Base-by-base conservation (phyloP, 1,140 invertebrate genomes). In the Ostrea denselamellosa region DNA sequence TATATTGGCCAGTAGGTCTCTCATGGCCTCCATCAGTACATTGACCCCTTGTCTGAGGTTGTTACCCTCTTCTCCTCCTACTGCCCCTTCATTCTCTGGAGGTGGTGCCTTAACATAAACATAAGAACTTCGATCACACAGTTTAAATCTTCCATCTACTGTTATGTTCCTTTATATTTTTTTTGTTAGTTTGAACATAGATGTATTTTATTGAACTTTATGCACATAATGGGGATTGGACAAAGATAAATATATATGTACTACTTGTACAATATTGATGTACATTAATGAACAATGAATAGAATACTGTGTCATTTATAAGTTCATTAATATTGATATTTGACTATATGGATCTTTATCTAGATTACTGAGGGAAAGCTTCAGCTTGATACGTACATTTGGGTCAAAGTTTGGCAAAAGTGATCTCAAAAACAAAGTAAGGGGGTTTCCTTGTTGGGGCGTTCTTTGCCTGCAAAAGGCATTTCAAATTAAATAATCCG, bases 1-100 rank as follows among this genome's bases (percentile, higher is more conserved):
- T 71, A 97, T 96, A 92, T 97, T 97, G 86, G 96, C 96, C 12
- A 97, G 93, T 58, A 97, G 94, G 91, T 97, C 96, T 25, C 97
- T 93, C 96, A 97, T 97, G 3, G 97, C 97, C 92, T 97, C 96
- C 87, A 97, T 95, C 52, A 97, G 94, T 2, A 95, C 95, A 1
- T 95, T 96, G 2, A 97, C 95, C 86, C 96, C 96, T 54, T 96
- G 95, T 83, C 95, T 94, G n/a, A 97, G 94, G 90, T 96, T 96
- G 87, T 93, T 95, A 8, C 90, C 93, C 9, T 90, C 89, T 34
- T 88, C 94, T 62, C 92, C 94, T 12, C 91, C 94, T 44, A 89
- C 94, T 68, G 91, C 92, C 10, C 90, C 94, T 14, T 83, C 93
- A 28, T 77, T 90, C 25, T 90, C 90, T 52, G 87, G 85, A 0